Percentiles rank a stretch among this genome's conserved stretches.
Conservation (phyloP, 2,888 invertebrate species). For the Listrodromus nycthemerus region DNA sequence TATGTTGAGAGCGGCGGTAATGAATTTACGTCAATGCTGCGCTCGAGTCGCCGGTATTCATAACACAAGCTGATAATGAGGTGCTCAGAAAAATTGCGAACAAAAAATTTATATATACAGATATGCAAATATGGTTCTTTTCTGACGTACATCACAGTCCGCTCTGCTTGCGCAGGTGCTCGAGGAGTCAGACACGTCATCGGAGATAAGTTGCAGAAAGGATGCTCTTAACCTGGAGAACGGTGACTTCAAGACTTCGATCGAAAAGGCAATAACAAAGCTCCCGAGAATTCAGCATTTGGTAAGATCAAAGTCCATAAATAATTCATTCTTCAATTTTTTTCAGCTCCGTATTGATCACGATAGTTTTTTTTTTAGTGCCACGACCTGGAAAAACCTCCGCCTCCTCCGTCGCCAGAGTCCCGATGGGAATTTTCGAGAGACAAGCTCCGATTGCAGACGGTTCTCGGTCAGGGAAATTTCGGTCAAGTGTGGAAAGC, state of each 20-base stretch:
- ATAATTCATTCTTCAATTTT: background rate
- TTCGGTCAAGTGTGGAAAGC: slow-evolving; percentile 95
- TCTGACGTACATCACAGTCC: slow-evolving; percentile 56
- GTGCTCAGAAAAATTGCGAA: background rate
- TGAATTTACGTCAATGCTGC: slow-evolving; percentile 8
- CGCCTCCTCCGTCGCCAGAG: slow-evolving; percentile 86
- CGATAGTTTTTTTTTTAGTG: slow-evolving; percentile 74
- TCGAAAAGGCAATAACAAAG: slow-evolving; percentile 83
- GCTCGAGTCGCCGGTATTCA: background rate
- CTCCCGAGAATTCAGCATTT: slow-evolving; percentile 84
- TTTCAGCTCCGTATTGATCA: slow-evolving; percentile 17
- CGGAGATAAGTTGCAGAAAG: slow-evolving; percentile 85
- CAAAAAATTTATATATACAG: slow-evolving; percentile 3
- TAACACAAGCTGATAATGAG: background rate
- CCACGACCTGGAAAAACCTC: slow-evolving; percentile 86
- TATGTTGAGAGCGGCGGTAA: background rate
- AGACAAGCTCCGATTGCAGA: slow-evolving; percentile 91
- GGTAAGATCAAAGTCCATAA: slow-evolving; percentile 67
- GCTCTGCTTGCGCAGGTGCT: slow-evolving; percentile 82
- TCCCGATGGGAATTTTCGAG: slow-evolving; percentile 92
- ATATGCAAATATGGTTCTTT: background rate
- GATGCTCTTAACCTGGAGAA: slow-evolving; percentile 83
- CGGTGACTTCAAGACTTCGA: slow-evolving; percentile 82
- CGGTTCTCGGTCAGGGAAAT: slow-evolving; percentile 93
- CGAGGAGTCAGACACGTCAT: slow-evolving; percentile 85